A percentile compares a stretch with the other conserved stretches of the same genome.
Conservation (phyloP, 2,888 invertebrate species). For the Marronus borbonicus region DNA sequence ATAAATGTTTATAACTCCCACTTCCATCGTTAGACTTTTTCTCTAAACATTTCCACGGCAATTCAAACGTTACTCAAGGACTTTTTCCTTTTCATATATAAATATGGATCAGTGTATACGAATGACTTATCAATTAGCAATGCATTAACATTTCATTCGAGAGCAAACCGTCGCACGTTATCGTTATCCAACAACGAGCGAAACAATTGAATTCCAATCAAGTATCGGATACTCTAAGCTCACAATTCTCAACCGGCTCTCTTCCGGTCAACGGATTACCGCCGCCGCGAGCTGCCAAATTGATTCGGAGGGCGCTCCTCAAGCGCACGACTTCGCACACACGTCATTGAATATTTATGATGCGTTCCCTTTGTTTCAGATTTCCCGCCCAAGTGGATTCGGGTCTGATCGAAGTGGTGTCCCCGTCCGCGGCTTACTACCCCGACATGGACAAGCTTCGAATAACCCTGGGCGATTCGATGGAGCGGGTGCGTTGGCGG, state of each 20-base stretch:
- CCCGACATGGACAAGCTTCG: slow-evolving; percentile 86
- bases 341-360: slow-evolving; percentile 35
- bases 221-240: slow-evolving; percentile 13
- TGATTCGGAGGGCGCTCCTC: slow-evolving; percentile 19
- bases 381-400: slow-evolving; percentile 82
- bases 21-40: too few relatives aligned
- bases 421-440: slow-evolving; percentile 89
- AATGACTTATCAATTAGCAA: too few relatives aligned
- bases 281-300: slow-evolving; percentile 22
- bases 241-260: not conserved
- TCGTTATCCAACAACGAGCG: not conserved
- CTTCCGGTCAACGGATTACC: slow-evolving; percentile 38
- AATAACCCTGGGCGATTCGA: slow-evolving; percentile 88
- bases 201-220: slow-evolving; percentile 27
- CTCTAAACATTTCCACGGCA: too few relatives aligned
- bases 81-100: too few relatives aligned
- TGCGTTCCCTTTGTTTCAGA: slow-evolving; percentile 69
- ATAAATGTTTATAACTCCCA: too few relatives aligned
- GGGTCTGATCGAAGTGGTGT: slow-evolving; percentile 91
- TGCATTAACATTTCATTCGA: too few relatives aligned
- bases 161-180: not conserved
- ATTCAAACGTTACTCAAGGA: too few relatives aligned
- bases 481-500: slow-evolving; percentile 90
- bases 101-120: too few relatives aligned
- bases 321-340: not conserved